These are phyloP conservation scores for Drosophila ogumai DNA, from an alignment of 1,140 invertebrate species.

Conservation along the genomic window DNA sequence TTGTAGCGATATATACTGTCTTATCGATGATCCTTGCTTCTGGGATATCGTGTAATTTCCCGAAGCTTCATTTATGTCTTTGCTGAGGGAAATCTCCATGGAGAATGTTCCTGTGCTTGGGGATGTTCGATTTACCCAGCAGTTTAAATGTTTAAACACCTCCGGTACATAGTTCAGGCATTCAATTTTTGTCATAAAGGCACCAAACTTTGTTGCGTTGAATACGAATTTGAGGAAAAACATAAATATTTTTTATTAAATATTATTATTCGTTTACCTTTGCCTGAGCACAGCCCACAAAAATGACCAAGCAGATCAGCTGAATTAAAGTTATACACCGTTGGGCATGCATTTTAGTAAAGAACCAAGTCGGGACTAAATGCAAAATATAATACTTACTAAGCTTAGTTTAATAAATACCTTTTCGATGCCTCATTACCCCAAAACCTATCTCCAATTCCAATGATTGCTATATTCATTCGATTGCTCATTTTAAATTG, in stretches of 20 bases:
- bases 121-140: background rate
- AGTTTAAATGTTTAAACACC: constrained; percentile 3
- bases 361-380: background rate
- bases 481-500: background rate
- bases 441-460: background rate
- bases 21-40: background rate
- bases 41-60: constrained; percentile 9
- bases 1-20: constrained; percentile 8
- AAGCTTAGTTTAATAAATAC: background rate
- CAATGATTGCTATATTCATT: background rate
- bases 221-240: background rate
- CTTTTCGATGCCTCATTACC: background rate
- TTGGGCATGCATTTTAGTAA: background rate
- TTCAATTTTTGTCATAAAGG: constrained; percentile 8
- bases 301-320: background rate
- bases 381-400: background rate
- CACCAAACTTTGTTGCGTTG: constrained; percentile 1
- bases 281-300: background rate
- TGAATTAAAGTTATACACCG: background rate
- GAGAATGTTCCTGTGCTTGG: background rate
- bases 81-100: background rate
- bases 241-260: background rate
- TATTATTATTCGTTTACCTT: background rate
- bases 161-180: constrained; percentile 25
- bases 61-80: background rate